These are phyloP conservation scores for Hirudinaria manillensis DNA, from an alignment of 2,888 invertebrate species.

Conservation along the genomic window DNA sequence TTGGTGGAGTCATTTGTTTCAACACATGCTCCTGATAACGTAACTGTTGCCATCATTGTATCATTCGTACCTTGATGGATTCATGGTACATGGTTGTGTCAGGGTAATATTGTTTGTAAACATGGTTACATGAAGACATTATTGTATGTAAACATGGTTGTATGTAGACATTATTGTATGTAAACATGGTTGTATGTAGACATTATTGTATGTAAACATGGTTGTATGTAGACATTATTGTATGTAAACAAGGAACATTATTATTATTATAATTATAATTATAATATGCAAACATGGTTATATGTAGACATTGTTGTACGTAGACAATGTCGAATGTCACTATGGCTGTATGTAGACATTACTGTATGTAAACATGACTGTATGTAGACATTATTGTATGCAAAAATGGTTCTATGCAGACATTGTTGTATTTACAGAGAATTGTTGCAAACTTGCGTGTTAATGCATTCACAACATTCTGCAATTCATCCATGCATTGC, in stretches of 20 bases:
- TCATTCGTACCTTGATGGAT: too few species aligned
- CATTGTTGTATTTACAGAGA: slow-evolving; percentile 4
- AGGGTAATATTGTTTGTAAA: not conserved
- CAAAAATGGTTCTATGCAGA: not conserved
- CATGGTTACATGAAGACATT: not conserved
- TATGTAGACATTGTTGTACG: too few species aligned
- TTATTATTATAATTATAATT: too few species aligned
- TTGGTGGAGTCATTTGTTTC: too few species aligned
- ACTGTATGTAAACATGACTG: slow-evolving; percentile 17
- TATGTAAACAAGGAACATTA: too few species aligned
- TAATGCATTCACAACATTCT: not conserved
- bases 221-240: too few species aligned
- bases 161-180: slow-evolving; percentile 18
- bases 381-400: too few species aligned
- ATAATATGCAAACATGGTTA: too few species aligned
- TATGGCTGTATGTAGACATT: slow-evolving; percentile 19
- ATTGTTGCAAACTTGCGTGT: not conserved
- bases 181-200: slow-evolving; percentile 19
- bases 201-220: slow-evolving; percentile 14
- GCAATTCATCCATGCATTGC: too few species aligned
- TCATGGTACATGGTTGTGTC: not conserved
- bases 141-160: slow-evolving; percentile 4
- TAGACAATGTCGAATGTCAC: not conserved
- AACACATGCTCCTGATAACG: too few species aligned
- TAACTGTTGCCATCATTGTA: too few species aligned